Evolutionary conservation across 2,797 vertebrate species (phyloP).

Genomic region (Urosaurus nigricauda): DNA sequence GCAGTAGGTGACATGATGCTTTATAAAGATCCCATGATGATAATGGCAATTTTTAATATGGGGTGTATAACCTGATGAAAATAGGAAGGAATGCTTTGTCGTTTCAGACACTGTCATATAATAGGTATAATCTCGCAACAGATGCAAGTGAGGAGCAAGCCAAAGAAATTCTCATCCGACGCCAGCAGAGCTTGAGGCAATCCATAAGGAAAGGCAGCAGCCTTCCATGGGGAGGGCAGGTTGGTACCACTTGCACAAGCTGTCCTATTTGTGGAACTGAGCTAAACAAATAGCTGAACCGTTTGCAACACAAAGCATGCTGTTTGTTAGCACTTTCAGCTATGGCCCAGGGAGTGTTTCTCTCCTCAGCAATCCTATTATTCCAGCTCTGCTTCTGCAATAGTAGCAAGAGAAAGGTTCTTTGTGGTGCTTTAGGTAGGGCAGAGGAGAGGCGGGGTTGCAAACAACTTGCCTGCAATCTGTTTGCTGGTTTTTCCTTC

Average conservation of each 20-base stretch:
- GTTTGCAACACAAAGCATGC: not conserved
- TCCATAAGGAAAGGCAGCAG: slow-evolving; percentile 82
- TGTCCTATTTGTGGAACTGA: not conserved
- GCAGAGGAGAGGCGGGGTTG: not conserved
- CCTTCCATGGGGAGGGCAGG: slow-evolving; percentile 76
- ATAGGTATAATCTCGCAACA: slow-evolving; percentile 84
- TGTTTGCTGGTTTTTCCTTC: not conserved
- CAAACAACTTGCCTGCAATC: not conserved
- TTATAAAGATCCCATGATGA: not conserved
- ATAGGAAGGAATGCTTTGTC: slow-evolving; percentile 31
- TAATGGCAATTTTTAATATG: not conserved
- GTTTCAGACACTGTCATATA: slow-evolving; percentile 89
- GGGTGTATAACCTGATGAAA: not conserved
- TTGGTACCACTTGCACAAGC: slow-evolving; percentile 59
- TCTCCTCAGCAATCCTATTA: not conserved
- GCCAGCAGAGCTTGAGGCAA: slow-evolving; percentile 86
- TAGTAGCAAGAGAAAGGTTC: not conserved
- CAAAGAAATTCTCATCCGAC: slow-evolving; percentile 92
- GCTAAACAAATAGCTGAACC: slow-evolving; percentile 16
- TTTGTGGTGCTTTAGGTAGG: not conserved
- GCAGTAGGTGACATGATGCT: not conserved
- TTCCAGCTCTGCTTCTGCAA: not conserved
- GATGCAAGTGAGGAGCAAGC: slow-evolving; percentile 81
- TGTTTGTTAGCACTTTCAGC: not conserved
- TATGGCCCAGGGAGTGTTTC: not conserved